phyloP scores from a whole-genome alignment of 2,888 invertebrate genomes.

The Polydesmus complanatus region DNA sequence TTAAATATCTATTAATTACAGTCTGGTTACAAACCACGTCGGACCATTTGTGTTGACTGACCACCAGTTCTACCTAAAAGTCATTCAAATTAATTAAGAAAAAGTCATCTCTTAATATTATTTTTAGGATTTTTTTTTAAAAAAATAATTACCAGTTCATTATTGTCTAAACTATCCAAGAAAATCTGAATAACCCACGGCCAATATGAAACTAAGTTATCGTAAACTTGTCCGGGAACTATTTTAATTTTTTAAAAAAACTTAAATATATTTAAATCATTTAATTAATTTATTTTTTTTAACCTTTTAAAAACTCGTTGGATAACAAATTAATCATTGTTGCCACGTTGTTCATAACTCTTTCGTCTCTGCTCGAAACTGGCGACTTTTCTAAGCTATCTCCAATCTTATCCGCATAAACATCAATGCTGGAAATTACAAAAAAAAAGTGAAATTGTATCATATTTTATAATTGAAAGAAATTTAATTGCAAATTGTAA shows the following conservation, averaged over 20 bases:
- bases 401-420: background rate
- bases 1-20: background rate
- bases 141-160: slow-evolving; percentile 5
- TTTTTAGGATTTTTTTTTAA: background rate
- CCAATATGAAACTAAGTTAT: slow-evolving; percentile 9
- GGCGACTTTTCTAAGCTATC: slow-evolving; percentile 1
- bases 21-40: slow-evolving; percentile 3
- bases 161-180: slow-evolving; percentile 5
- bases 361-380: background rate
- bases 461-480: background rate
- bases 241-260: background rate
- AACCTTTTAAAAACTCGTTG: background rate
- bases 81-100: background rate
- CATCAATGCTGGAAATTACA: slow-evolving; percentile 1
- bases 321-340: slow-evolving; percentile 3
- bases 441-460: background rate
- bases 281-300: no score
- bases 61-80: background rate
- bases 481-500: background rate
- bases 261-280: background rate
- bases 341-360: slow-evolving; percentile 6
- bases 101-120: background rate
- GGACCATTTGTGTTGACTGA: slow-evolving; percentile 1
- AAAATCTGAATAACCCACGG: slow-evolving; percentile 8
- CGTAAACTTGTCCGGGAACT: slow-evolving; percentile 9